These are phyloP conservation scores for Gisinianus flammeolus DNA, from an alignment of 2,888 invertebrate genomes.

Conservation along the genomic window DNA sequence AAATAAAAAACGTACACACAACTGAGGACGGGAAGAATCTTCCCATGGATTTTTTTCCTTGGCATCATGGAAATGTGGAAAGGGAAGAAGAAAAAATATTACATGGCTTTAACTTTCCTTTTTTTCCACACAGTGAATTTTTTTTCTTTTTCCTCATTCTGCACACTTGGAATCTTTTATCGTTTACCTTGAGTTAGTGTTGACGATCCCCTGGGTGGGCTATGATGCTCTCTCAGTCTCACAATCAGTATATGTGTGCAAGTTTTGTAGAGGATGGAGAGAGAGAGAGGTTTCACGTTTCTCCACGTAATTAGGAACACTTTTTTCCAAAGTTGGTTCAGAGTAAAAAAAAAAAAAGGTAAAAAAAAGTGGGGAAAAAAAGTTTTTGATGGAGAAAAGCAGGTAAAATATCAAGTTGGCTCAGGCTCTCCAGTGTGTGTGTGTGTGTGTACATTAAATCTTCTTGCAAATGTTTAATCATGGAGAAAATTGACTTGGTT, in stretches of 20 bases:
- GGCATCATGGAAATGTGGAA: no score
- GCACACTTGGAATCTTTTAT: no score
- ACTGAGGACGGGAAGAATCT: not conserved
- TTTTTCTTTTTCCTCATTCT: not conserved
- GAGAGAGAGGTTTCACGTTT: not conserved
- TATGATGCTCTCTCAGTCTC: no score
- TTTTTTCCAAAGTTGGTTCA: not conserved
- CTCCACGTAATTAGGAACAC: not conserved
- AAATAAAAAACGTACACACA: no score
- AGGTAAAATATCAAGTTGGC: no score
- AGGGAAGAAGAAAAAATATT: not conserved
- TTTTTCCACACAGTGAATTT: not conserved
- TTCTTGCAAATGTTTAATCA: constrained; percentile 15
- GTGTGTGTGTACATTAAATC: not conserved
- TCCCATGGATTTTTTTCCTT: no score
- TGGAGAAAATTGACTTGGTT: constrained; percentile 19
- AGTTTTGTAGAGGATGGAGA: no score
- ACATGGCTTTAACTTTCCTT: not conserved
- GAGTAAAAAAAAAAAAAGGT: not conserved
- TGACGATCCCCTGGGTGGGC: no score
- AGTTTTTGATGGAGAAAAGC: not conserved
- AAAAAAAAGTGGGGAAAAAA: not conserved
- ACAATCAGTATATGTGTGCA: no score
- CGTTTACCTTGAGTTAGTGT: no score
- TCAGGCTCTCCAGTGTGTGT: not conserved